Evolutionary conservation across 2,113 vertebrate genomes (phyloP).

Genomic region (Centropus bengalensis): DNA sequence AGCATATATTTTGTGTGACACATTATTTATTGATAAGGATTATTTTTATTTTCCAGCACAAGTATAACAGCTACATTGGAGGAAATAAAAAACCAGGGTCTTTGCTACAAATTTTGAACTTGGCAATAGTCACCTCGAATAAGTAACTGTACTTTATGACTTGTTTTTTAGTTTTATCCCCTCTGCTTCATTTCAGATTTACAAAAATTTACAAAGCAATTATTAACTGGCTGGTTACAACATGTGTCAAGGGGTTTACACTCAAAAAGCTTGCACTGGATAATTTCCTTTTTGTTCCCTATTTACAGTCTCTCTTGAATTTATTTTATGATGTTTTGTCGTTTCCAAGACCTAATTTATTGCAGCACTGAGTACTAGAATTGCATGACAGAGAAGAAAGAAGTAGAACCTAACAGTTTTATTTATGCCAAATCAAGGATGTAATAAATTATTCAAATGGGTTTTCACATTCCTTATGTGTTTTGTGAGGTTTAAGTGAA

Average conservation of each 20-base stretch:
- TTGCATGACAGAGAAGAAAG: slow-evolving; percentile 14
- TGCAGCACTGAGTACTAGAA: not conserved
- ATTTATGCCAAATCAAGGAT: not conserved
- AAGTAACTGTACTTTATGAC: slow-evolving; percentile 18
- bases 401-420: not conserved
- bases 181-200: slow-evolving; percentile 44
- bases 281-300: slow-evolving; percentile 14
- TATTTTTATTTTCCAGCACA: not conserved
- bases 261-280: not conserved
- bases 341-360: slow-evolving; percentile 54
- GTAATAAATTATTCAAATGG: slow-evolving; percentile 31
- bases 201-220: slow-evolving; percentile 42
- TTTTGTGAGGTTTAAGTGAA: not conserved
- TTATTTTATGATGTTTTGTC: slow-evolving; percentile 20
- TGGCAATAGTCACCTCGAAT: slow-evolving; percentile 13
- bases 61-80: not conserved
- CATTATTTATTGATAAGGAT: not conserved
- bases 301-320: slow-evolving; percentile 28
- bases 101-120: not conserved
- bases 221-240: slow-evolving; percentile 47
- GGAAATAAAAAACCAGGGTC: not conserved
- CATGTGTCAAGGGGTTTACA: not conserved
- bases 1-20: not conserved
- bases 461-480: not conserved
- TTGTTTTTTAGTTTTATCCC: slow-evolving; percentile 48